A percentile compares a stretch with the other conserved stretches of the same genome.
phyloP scores from a whole-genome alignment of 2,113 vertebrate species.

The Microcebus griseorufus region DNA sequence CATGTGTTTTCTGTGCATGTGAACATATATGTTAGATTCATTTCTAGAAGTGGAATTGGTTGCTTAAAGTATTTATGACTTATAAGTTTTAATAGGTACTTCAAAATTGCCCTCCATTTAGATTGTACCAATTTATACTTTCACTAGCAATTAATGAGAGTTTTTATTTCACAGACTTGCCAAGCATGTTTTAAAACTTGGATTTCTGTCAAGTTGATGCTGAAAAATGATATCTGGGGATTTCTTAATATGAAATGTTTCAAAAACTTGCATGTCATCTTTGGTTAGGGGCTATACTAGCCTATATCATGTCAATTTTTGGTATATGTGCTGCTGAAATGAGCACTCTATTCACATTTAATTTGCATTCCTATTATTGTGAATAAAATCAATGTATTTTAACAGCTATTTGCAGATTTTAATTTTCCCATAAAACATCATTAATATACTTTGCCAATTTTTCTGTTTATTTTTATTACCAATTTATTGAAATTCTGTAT shows the following conservation, averaged over 20 bases:
- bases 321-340: neutral
- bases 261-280: neutral
- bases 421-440: neutral
- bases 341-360: neutral
- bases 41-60: neutral
- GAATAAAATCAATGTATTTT: neutral
- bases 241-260: neutral
- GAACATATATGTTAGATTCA: neutral
- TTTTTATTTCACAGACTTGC: neutral
- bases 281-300: neutral
- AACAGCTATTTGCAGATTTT: neutral
- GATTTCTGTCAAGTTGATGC: neutral
- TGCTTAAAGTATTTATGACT: neutral
- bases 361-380: neutral
- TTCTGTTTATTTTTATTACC: neutral
- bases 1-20: neutral
- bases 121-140: neutral
- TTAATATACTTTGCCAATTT: neutral
- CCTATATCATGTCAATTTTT: neutral
- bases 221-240: neutral
- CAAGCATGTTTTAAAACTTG: neutral
- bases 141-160: neutral
- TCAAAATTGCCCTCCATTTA: neutral
- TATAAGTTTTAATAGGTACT: neutral
- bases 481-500: neutral